phyloP scores from a whole-genome alignment of 2,113 vertebrate species.

The Hystrix brachyura region DNA sequence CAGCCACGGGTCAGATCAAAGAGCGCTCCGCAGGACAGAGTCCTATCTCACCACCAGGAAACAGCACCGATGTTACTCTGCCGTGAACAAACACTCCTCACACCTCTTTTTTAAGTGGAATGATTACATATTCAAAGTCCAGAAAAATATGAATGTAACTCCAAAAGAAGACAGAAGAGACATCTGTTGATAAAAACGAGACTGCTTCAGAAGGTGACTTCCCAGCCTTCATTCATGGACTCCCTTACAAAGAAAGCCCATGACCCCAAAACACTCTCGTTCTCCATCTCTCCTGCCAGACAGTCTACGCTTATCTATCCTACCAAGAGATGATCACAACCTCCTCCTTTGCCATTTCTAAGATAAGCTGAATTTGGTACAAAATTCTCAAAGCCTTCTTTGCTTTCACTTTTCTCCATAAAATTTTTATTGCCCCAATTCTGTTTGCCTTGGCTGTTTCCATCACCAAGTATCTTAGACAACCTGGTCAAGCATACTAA shows the following conservation, averaged over 20 bases:
- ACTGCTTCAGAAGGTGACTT: neutral
- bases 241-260: neutral
- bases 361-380: neutral
- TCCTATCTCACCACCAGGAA: neutral
- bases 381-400: neutral
- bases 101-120: neutral
- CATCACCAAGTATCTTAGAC: neutral
- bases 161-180: constrained; percentile 20
- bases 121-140: neutral
- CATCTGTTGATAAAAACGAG: neutral
- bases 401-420: neutral
- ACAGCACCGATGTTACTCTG: neutral
- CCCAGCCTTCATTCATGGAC: neutral
- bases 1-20: neutral
- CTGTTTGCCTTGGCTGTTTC: neutral
- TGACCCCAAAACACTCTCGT: neutral
- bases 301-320: neutral
- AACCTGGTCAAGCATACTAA: neutral
- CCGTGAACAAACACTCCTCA: neutral
- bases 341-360: neutral
- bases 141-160: neutral
- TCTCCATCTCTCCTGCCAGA: neutral
- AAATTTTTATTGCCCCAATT: neutral
- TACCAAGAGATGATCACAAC: neutral
- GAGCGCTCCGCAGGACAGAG: neutral